These are phyloP conservation scores for Leucopsar rothschildi DNA, from an alignment of 2,113 vertebrate genomes.

Conservation along the genomic window DNA sequence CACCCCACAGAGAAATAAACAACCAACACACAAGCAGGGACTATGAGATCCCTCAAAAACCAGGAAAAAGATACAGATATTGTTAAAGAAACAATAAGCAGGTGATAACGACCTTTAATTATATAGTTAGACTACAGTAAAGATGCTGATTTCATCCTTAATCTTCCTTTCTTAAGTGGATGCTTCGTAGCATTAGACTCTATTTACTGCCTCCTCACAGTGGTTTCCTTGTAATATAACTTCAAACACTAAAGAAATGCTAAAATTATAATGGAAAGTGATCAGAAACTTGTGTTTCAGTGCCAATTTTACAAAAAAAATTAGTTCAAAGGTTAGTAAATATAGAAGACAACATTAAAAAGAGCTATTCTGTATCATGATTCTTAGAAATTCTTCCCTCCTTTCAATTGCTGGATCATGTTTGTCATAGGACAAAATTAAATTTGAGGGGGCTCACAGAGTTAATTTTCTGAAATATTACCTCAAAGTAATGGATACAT, in stretches of 20 bases:
- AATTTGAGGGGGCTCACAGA: not conserved
- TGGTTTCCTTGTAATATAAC: not conserved
- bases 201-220: not conserved
- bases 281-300: not conserved
- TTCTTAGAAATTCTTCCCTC: not conserved
- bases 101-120: not conserved
- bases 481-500: not conserved
- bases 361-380: not conserved
- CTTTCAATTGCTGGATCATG: not conserved
- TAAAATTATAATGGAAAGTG: not conserved
- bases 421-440: not conserved
- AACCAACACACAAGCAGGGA: not conserved
- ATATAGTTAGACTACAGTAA: not conserved
- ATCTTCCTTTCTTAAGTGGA: not conserved
- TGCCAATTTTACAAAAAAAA: not conserved
- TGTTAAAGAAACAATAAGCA: not conserved
- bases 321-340: not conserved
- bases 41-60: not conserved
- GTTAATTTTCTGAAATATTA: not conserved
- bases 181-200: not conserved
- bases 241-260: fast-evolving
- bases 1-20: not conserved
- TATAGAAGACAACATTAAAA: not conserved
- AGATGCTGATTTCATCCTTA: not conserved
- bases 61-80: not conserved